Evolutionary conservation across 1,140 invertebrate genomes (phyloP), one percentile per base, ranked within the genome.

Genomic region (Scylla paramamosain): DNA sequence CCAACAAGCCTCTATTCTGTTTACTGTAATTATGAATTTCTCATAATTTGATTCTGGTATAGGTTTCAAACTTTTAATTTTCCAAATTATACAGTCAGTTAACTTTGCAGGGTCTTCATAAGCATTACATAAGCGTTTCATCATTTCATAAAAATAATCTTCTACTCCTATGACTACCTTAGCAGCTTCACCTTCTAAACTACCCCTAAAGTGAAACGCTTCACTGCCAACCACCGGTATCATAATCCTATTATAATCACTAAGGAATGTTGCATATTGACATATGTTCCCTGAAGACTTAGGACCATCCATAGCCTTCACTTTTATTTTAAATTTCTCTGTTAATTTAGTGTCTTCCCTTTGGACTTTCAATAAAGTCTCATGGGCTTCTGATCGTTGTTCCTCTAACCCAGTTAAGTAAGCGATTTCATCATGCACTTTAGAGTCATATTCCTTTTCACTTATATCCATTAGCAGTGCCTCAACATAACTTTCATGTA

Each of bases 61-160:
- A 39, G 83, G 83, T 14, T 86, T 86, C 32, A 86, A 7, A 86
- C 83, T 4, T 28, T 86, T 86, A 86, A 86, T 86, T n/a, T 86
- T 16, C 32, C 83, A 3, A 6, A 86, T 86, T 4, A 86, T 86
- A 39, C n/a, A 28, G n/a, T 7, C 83, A 86, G 83, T 86, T 4
- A 86, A 28, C 32, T 86, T 86, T 86, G 28, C 83, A 86, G 25
- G 83, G 32, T 86, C 83, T 28, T 16, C 83, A 86, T 39, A 7
- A 28, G 12, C 25, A 29, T 86, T 0, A n/a, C 25, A 3, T n/a
- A 86, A 14, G 7, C 83, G 28, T n/a, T 39, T 86, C 83, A 86
- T n/a, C 83, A 86, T 86, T 86, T 86, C 83, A 86, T 86, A 2
- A n/a, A 86, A 86, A 86, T 86, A 3, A 28, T 86, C 28, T 84